phyloP scores from a whole-genome alignment of 2,113 vertebrate species.

The Neogale vison region DNA sequence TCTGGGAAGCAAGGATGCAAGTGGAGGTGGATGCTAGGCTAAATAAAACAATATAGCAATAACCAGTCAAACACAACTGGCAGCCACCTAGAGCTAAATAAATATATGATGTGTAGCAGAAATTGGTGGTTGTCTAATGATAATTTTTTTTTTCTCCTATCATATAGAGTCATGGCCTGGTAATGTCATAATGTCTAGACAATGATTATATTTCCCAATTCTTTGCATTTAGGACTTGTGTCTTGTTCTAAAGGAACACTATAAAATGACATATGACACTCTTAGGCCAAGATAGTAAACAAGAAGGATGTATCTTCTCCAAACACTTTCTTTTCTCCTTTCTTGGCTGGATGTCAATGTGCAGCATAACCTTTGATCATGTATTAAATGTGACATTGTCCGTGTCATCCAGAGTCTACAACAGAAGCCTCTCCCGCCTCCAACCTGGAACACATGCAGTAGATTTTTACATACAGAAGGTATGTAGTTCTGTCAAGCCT shows the following conservation, averaged over 20 bases:
- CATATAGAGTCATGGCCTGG: not conserved
- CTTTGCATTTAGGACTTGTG: not conserved
- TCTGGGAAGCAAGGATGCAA: not conserved
- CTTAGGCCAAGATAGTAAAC: not conserved
- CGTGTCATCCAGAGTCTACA: not conserved
- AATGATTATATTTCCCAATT: not conserved
- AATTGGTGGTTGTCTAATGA: not conserved
- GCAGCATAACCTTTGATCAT: not conserved
- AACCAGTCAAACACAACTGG: not conserved
- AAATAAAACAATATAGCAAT: not conserved
- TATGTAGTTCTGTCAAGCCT: not conserved
- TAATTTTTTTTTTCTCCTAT: not conserved
- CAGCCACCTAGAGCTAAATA: not conserved
- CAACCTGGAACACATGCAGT: not conserved
- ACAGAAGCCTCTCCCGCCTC: not conserved
- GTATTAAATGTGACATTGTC: not conserved
- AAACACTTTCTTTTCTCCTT: not conserved
- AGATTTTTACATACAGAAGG: not conserved
- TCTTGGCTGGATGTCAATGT: not conserved
- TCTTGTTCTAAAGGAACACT: not conserved
- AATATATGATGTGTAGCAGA: not conserved
- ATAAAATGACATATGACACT: not conserved
- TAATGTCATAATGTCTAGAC: not conserved
- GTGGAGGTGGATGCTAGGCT: not conserved
- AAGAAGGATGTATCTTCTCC: not conserved